Conservation (phyloP, 2,888 invertebrate species). For the Chymomyza amoena region DNA sequence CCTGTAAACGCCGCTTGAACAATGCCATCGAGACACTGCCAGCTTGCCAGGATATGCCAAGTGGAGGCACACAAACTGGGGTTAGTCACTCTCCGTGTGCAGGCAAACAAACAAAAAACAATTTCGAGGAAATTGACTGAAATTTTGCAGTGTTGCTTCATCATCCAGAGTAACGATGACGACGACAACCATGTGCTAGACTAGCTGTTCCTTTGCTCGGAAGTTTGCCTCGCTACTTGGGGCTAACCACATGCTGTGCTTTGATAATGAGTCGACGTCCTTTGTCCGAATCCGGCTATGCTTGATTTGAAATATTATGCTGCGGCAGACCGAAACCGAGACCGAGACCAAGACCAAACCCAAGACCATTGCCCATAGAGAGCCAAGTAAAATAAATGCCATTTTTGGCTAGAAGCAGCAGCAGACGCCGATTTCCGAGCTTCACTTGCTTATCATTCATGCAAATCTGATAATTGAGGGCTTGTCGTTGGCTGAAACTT, state of each 20-base stretch:
- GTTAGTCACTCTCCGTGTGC: constrained; percentile 1
- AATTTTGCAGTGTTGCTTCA: constrained; percentile 73
- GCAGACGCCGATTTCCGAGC: constrained; percentile 24
- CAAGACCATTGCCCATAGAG: neutral
- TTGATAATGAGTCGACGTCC: constrained; percentile 62
- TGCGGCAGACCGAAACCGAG: constrained; percentile 33
- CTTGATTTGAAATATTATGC: constrained; percentile 72
- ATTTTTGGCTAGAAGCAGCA: constrained; percentile 25
- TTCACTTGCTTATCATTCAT: constrained; percentile 56
- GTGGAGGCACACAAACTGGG: neutral
- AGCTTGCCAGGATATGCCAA: constrained; percentile 1
- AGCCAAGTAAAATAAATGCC: neutral
- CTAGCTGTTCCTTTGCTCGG: constrained; percentile 30
- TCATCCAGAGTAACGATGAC: constrained; percentile 37
- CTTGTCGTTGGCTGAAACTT: constrained; percentile 65
- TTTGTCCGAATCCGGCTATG: constrained; percentile 23
- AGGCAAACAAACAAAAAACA: constrained; percentile 68
- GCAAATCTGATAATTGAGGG: constrained; percentile 74
- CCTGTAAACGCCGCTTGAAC: constrained; percentile 48
- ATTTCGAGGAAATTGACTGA: constrained; percentile 72
- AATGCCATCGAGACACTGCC: constrained; percentile 40
- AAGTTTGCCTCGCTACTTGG: constrained; percentile 55
- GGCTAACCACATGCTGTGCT: constrained; percentile 73
- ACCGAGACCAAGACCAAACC: constrained; percentile 4
- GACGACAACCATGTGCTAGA: neutral